Evolutionary conservation across 2,797 vertebrate genomes (phyloP), one percentile per base, ranked within the genome.

Genomic region (Podargus strigoides): DNA sequence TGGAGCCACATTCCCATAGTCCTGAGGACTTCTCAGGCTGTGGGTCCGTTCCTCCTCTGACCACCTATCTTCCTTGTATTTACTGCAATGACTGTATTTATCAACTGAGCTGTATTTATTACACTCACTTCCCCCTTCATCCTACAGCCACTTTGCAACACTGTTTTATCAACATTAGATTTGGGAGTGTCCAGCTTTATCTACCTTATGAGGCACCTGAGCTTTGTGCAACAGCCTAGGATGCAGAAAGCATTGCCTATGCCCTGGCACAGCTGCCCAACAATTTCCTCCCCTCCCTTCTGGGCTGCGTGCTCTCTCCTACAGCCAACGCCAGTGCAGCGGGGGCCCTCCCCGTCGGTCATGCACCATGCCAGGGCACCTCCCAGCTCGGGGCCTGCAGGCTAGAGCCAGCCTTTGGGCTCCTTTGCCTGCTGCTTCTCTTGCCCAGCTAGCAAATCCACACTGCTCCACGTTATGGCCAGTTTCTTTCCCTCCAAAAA

Each of bases 321-420:
- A 24, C 36, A 66, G 70, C 21, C 0, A 0, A 0, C 36, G 12
- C 3, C 3, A 10, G 28, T 4, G 32, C 18, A 50, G 24, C 14
- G 0, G 6, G 18, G 11, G 2, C 23, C 42, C 20, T 4, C 7
- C 34, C 76, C 3, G n/a, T n/a, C n/a, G n/a, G n/a, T n/a, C n/a
- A n/a, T n/a, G n/a, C n/a, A 0, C 39, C 5, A 1, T 62, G 62
- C 34, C 24, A 17, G 34, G 67, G n/a, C 55, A 67, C 12, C 23
- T 76, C 47, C 42, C 72, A 52, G 10, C 19, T 36, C 42, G 3
- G 2, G 28, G 10, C 18, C 41, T 20, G 32, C 42, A 23, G 67
- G 18, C 47, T 1, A 0, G 41, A 36, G 49, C 36, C 47, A 26
- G 27, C 5, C 37, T 39, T 12, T 1, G 17, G n/a, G 14, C 36